Conservation (phyloP, 2,888 invertebrate species). For the Rotaria macrura region DNA sequence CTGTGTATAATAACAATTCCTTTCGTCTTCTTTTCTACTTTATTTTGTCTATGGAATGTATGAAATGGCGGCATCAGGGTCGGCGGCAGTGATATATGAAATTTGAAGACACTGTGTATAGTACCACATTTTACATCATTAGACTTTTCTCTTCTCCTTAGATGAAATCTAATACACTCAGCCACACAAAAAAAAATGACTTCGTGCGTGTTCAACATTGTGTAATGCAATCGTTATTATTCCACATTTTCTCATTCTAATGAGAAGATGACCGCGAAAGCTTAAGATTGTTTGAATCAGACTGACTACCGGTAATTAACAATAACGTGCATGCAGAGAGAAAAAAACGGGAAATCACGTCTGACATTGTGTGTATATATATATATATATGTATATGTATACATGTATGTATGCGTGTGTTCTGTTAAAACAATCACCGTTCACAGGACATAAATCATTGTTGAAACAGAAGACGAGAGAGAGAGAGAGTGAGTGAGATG, state of each 20-base stretch:
- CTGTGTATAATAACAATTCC: background rate
- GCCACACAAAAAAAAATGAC: background rate
- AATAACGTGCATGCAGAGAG: background rate
- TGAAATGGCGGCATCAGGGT: background rate
- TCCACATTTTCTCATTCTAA: background rate
- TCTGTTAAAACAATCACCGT: background rate
- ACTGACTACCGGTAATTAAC: slow-evolving; percentile 15
- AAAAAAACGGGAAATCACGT: background rate
- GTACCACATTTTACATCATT: background rate
- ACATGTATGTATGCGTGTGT: background rate
- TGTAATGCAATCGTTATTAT: background rate
- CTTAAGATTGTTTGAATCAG: background rate
- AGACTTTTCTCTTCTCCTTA: background rate
- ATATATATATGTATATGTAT: background rate
- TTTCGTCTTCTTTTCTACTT: background rate
- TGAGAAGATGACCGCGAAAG: background rate
- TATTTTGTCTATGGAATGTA: background rate
- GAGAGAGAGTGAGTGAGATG: background rate
- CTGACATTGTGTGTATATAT: background rate
- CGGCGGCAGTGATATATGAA: background rate
- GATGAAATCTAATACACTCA: background rate
- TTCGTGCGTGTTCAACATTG: background rate
- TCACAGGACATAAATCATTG: background rate
- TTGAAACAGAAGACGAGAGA: background rate
- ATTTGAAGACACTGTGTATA: background rate